These are phyloP conservation scores for Trichacis sp. DNA, from an alignment of 2,888 invertebrate genomes.

Conservation along the genomic window DNA sequence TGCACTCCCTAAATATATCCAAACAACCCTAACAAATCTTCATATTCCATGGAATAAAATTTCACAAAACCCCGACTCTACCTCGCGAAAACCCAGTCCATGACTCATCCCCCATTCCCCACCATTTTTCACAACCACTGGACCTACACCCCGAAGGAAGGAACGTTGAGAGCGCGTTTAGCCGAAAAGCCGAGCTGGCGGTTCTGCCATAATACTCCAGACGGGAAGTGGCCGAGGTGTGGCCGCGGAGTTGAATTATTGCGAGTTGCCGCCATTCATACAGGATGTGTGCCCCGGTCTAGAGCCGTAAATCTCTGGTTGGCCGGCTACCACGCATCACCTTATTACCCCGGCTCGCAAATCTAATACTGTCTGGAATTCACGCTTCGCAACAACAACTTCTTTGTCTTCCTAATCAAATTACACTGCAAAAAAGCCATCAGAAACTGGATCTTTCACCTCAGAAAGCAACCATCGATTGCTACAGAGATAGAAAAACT, in stretches of 20 bases:
- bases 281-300: slow-evolving; percentile 62
- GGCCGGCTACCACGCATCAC: slow-evolving; percentile 2
- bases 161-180: slow-evolving; percentile 59
- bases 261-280: slow-evolving; percentile 66
- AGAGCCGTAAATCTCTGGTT: slow-evolving; percentile 62
- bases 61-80: no score
- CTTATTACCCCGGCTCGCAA: slow-evolving; percentile 40
- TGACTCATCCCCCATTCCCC: no score
- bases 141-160: slow-evolving; percentile 41
- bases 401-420: slow-evolving; percentile 3
- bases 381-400: slow-evolving; percentile 3
- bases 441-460: no score
- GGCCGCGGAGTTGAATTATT: slow-evolving; percentile 67
- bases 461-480: no score
- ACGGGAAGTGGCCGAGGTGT: slow-evolving; percentile 67
- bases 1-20: no score
- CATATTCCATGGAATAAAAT: no score
- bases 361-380: slow-evolving; percentile 55
- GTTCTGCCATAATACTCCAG: slow-evolving; percentile 55
- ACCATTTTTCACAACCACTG: no score
- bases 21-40: no score
- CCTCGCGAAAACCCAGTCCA: no score
- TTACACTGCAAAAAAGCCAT: not conserved
- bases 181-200: slow-evolving; percentile 55
- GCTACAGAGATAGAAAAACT: no score